Base-by-base conservation (phyloP, 1,140 invertebrate genomes). In the Dolichoris vasculosae region DNA sequence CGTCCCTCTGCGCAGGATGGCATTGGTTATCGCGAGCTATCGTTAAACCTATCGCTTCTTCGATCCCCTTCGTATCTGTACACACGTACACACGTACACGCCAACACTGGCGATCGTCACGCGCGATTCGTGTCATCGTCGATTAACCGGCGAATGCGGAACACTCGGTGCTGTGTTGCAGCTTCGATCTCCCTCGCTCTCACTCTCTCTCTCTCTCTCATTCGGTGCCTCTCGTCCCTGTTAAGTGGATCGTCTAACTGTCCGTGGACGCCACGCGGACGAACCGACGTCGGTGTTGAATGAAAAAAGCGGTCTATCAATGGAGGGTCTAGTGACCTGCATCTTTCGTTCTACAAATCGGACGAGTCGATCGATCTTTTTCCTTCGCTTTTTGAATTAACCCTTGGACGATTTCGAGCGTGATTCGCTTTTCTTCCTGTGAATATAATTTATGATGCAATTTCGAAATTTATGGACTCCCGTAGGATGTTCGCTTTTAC, bases 71-170 rank as follows among this genome's bases (percentile, higher is more conserved):
- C 32, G 20, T 77, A 51, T 64, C 35, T 64, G 59, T 46, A 8
- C 32, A 20, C 13, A 69, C 77, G 77, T 73, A 73, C 55, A 84
- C 76, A 59, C 67, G 75, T 87, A 71, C 82, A 73, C 69, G 48
- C 64, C 38, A 79, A 67, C 67, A 51, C 43, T 48, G 76, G 83
- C 67, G 11, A 86, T 87, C 88, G 88, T 90, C 88, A 88, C 87
- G 89, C 88, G 87, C 82, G 89, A 90, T 90, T 88, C 88, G 89
- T 89, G 88, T 89, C 90, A 89, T 87, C 88, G 88, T 87, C 89
- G 88, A 91, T 90, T 88, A 88, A 87, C 88, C 64, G 86, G 79
- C 87, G 88, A 88, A 90, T 90, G 88, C 88, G 88, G 87, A 90
- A 89, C 89, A 88, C 88, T 82, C 82, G 64, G 48, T 85, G 75